A percentile compares a stretch with the other conserved stretches of the same genome.
phyloP scores from a whole-genome alignment of 1,140 invertebrate species.

The Drosophila subpulchrella region DNA sequence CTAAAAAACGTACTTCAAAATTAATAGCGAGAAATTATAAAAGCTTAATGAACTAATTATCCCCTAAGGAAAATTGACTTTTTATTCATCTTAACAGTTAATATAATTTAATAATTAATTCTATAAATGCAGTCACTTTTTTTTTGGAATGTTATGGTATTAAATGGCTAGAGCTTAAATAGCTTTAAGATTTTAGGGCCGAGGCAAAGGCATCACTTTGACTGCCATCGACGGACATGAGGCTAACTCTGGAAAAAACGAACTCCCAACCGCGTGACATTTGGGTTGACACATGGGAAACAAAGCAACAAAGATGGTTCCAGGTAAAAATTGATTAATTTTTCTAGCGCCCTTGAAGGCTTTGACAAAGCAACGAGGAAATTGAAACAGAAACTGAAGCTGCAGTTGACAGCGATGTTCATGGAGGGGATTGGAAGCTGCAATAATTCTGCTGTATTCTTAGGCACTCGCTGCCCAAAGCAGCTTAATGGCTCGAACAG shows the following conservation, averaged over 20 bases:
- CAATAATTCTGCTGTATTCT: conserved; percentile 51
- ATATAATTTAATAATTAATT: no score
- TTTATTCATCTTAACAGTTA: no score
- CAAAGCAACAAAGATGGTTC: conserved; percentile 27
- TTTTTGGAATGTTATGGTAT: no score
- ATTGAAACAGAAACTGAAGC: conserved; percentile 42
- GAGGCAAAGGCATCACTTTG: not conserved
- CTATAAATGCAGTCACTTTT: no score
- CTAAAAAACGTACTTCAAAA: no score
- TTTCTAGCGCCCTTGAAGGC: conserved; percentile 29
- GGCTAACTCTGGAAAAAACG: not conserved
- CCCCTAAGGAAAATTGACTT: not conserved
- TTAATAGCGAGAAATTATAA: no score
- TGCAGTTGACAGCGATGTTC: conserved; percentile 21
- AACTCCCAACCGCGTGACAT: not conserved
- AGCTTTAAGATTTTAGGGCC: not conserved
- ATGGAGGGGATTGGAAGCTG: conserved; percentile 18
- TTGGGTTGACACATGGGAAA: conserved; percentile 22
- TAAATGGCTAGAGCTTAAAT: not conserved
- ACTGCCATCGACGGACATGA: conserved; percentile 7
- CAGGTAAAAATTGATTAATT: conserved; percentile 69
- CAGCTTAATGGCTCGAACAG: conserved; percentile 60
- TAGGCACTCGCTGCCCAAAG: conserved; percentile 46
- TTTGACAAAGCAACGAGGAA: conserved; percentile 37
- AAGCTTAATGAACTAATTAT: no score